Base-by-base conservation (phyloP, 2,888 invertebrate species). In the Lasioglossum lativentre region DNA sequence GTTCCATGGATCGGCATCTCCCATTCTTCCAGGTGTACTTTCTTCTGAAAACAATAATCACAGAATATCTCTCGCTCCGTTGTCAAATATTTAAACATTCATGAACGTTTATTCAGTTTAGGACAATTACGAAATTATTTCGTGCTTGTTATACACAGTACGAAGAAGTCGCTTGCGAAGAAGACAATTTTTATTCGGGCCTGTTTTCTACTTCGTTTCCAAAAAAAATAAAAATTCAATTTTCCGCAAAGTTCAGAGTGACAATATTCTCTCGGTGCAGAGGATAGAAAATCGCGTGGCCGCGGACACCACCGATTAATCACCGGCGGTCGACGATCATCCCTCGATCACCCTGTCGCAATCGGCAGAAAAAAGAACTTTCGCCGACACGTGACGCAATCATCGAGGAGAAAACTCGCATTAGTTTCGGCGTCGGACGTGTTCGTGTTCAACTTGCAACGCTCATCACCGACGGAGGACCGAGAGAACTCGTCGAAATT, bases 401-500 rank as follows among this genome's bases (percentile, higher is more conserved):
- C 68, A 38, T 68, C 68, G 38, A 38, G 68, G 68, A 8, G 68
- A 68, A 68, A 68, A 68, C 23, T 68, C 68, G 68, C 66, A 34
- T 47, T 47, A 74, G 63, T 63, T 73, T 47, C 23, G 74, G 27
- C 27, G 45, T 59, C 59, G 59, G 59, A 59, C 27, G 12, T 59
- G 27, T 27, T 10, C 59, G 12, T 27, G 59, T 27, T n/a, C 27
- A 14, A 4, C 27, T 27, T 27, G 27, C 59, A 59, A 59, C 27
- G 59, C 59, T 27, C 66, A 34, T 66, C 66, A 27, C 59, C 27
- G 59, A 59, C 12, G 59, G 27, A 27, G 68, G 34, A 47, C 38
- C 30, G 27, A 19, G 40, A 19, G 42, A 59, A 59, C 23, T 59
- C 45, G 34, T n/a, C 75, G 77, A 90, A 91, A 90, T 83, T 86